Evolutionary conservation across 2,113 vertebrate genomes (phyloP), one percentile per base, ranked within the genome.

Genomic region (Panthera uncia): DNA sequence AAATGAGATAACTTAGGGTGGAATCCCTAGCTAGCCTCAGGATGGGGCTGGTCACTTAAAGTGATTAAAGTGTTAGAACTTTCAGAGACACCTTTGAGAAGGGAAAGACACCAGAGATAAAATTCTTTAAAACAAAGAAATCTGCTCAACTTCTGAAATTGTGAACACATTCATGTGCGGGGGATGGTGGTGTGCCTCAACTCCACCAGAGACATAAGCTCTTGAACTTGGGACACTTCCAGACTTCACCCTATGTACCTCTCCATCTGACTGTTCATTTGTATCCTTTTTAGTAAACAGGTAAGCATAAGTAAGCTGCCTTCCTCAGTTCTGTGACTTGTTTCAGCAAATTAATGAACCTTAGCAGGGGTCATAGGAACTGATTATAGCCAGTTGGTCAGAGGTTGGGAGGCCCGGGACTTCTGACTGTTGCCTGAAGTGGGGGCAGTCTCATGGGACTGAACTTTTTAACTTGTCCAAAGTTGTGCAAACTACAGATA

Each of bases 81-180:
- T 85, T 48, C 61, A 95, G 31, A 50, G 27, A 27, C 23, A 45
- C 21, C 63, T 80, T 63, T 95, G 63, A 52, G 25, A 71, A 86
- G n/a, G 10, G n/a, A 9, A 76, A 33, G 36, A 38, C 27, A 10
- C 36, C 76, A 14, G 25, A 33, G 29, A 25, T 21, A 57, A 80
- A 63, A 38, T 27, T 48, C 33, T 80, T 41, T 65, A 27, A 5
- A 38, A 87, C 13, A 50, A 80, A 38, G 31, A 79, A 29, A 50
- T 33, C n/a, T 73, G 29, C 63, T 25, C 25, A 65, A 13, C 31
- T 86, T 86, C 33, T 38, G 33, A 63, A 63, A 0, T 41, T 7
- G 38, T 18, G 15, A 86, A 71, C 12, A 9, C 0, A 57, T 7
- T 57, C 36, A 21, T 23, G 36, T 71, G 23, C 15, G 16, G 4